A percentile compares a stretch with the other conserved stretches of the same genome.
Conservation (phyloP, 2,797 vertebrate species). For the Sebastes jordani region DNA sequence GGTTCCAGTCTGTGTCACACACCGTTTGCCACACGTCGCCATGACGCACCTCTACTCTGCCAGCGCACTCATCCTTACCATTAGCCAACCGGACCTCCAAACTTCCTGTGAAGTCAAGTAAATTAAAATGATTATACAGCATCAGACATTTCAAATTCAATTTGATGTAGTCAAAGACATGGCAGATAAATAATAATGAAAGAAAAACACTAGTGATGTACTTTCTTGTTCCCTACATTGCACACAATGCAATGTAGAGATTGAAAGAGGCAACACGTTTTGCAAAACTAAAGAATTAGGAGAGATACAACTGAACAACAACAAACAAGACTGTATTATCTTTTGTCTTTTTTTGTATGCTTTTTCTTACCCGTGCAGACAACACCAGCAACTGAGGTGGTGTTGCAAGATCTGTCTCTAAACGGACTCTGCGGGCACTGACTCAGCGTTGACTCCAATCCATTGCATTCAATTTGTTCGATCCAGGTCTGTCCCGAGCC, state of each 20-base stretch:
- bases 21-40: background rate
- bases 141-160: background rate
- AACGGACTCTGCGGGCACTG: slow-evolving; percentile 47
- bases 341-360: background rate
- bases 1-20: too few relatives aligned
- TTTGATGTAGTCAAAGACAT: background rate
- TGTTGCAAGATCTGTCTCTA: slow-evolving; percentile 51
- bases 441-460: slow-evolving; percentile 46
- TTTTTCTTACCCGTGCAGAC: slow-evolving; percentile 63
- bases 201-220: background rate
- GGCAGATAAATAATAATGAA: background rate
- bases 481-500: slow-evolving; percentile 22
- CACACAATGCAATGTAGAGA: background rate
- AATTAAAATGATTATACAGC: background rate
- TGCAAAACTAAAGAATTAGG: background rate
- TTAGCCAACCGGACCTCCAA: slow-evolving; percentile 52
- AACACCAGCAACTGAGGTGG: slow-evolving; percentile 58
- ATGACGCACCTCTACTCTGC: slow-evolving; percentile 73
- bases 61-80: slow-evolving; percentile 53
- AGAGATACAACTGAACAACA: background rate
- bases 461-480: slow-evolving; percentile 60
- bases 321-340: background rate
- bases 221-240: background rate
- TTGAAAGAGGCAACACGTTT: background rate
- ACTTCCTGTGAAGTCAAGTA: slow-evolving; percentile 47